Base-by-base conservation (phyloP, 1,140 invertebrate genomes). In the Drosophila malerkotliana region DNA sequence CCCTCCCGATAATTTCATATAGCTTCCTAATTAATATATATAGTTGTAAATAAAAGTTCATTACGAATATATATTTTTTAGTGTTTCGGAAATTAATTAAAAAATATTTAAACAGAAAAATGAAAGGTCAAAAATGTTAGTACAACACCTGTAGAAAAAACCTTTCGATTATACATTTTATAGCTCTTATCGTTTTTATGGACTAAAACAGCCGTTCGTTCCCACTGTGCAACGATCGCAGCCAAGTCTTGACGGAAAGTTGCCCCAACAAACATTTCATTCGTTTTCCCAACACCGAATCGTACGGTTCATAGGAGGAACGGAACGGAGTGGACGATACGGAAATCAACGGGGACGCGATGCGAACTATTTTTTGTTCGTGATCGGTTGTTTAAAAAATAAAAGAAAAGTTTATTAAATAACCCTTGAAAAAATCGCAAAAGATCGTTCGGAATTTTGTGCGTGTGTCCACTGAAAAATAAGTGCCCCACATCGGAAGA, bases 211-310 rank as follows among this genome's bases (percentile, higher is more conserved):
- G 34, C 8, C 3, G 10, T 12, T 37, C 10, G 10, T 12, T 12
- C 34, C 34, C 34, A 37, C 34, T 12, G 34, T 28, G 39, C 55
- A 47, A 14, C 45, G 21, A 53, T 57, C 54, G 28, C 24, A 26
- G 15, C 26, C 26, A 66, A 79, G 80, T 77, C 81, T 84, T 77
- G 68, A 61, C 80, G 80, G 76, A 59, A 71, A 84, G 72, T 84
- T 48, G 80, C 66, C 52, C 69, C 74, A 56, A 62, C 76, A 72
- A 51, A 34, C 32, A 74, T 64, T 79, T 82, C 69, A 84, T 84
- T 84, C 80, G 80, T 80, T 60, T 84, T 74, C 78, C 58, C 68
- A 67, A 60, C 54, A 66, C 56, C 72, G 62, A 79, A 67, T 64
- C 75, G 79, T 56, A 75, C 79, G 74, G 73, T 81, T 69, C 39